Evolutionary conservation across 1,140 invertebrate species (phyloP), one percentile per base, ranked within the genome.

Genomic region (Oryzaephilus surinamensis): DNA sequence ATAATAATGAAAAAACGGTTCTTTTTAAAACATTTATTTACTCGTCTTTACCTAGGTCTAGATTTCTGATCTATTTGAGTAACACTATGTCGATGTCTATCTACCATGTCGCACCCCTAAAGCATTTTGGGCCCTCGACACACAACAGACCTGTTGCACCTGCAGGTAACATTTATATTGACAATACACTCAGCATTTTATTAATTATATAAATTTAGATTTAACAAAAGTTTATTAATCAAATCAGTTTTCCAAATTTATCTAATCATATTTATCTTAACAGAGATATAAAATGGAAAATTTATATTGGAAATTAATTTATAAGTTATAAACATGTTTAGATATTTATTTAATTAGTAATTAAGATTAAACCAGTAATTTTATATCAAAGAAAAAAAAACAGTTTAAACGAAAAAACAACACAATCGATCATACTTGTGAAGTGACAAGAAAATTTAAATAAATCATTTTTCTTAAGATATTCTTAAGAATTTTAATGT

Each of bases 21-120:
- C 10, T 40, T 24, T 32, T 37, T 20, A 35, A 18, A 19, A 8
- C 11, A 4, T 17, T 30, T 1, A 30, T 13, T 15, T 5, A 13
- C 14, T 7, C 2, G 15, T 11, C 15, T 18, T 32, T 43, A 46
- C 45, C 40, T 38, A 18, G 36, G 31, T 21, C 41, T 33, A 32
- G 41, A 37, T 17, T 21, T 33, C 13, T 15, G 21, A 16, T 49
- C 37, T 35, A 42, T 19, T 27, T 45, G 40, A 32, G 33, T 42
- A 24, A 42, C 38, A 32, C 36, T 45, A 21, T 49, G 35, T 18
- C 43, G 43, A 23, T 47, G 48, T 36, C 37, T 31, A 36, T 46
- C 45, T 32, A 46, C 35, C 48, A 50, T 50, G 33, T 18, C 34
- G 19, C 27, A 16, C 34, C 26, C 34, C 32, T 36, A 36, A 29